Evolutionary conservation across 2,797 vertebrate genomes (phyloP), one percentile per base, ranked within the genome.

Genomic region (Spheniscus humboldti): DNA sequence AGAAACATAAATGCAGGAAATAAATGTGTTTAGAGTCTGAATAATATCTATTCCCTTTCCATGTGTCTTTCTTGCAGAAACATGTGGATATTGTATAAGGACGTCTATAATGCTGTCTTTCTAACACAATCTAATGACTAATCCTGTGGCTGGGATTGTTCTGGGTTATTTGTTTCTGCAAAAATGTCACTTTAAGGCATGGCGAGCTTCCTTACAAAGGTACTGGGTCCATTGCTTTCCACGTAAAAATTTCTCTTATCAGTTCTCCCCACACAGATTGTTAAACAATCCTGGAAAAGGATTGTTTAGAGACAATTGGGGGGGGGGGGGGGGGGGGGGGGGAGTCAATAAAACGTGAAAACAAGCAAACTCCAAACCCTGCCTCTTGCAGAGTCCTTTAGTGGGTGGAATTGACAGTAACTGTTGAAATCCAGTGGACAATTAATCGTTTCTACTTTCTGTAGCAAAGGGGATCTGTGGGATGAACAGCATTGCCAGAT

Each of bases 321-420:
- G 4, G 11, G 5, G 47, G 18, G 10, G 4, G 11, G 4, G 1
- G 43, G n/a, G n/a, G n/a, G n/a, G n/a, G 10, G 5, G 11, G 4
- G 1, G 3, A 35, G 52, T 63, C 53, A 77, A 64, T 56, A 94
- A 80, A 88, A 53, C 12, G 4, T 72, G 88, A 67, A 88, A 88
- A 80, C 13, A 80, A 91, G 24, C 16, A 39, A 75, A 69, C 11
- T 43, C n/a, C 27, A 55, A 83, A 13, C 7, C 11, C 20, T 67
- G 18, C 18, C 8, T 68, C 43, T 78, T 84, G 37, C 19, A n/a
- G 41, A 81, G 18, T 28, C 85, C 85, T 66, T 82, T 82, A 57
- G 53, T 56, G 37, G 20, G 17, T 45, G 22, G 41, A 75, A 81
- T 57, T 88, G 28, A 35, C 66, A 22, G 31, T 56, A 71, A 47